Evolutionary conservation across 2,888 invertebrate genomes (phyloP).

Genomic region (Sinelater perroti): DNA sequence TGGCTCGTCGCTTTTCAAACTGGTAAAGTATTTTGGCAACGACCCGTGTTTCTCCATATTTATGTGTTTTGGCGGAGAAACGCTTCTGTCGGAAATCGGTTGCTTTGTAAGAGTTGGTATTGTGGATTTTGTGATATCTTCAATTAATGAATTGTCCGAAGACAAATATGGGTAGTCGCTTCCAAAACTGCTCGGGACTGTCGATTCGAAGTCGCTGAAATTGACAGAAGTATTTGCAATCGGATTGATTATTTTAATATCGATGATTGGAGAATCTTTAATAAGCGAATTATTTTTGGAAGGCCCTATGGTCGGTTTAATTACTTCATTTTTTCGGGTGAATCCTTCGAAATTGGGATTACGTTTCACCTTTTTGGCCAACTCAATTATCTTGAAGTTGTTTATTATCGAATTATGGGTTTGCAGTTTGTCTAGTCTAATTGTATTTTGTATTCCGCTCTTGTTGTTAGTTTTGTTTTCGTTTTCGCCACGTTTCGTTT

Average conservation of each 20-base stretch:
- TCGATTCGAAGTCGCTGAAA: too few relatives aligned
- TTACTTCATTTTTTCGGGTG: too few relatives aligned
- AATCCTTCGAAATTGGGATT: slow-evolving; percentile 26
- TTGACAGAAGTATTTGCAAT: too few relatives aligned
- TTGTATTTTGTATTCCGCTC: background rate
- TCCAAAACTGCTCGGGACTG: too few relatives aligned
- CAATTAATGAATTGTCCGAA: too few relatives aligned
- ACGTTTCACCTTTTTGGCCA: slow-evolving; percentile 23
- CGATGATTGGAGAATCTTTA: too few relatives aligned
- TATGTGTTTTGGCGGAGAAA: slow-evolving; percentile 47
- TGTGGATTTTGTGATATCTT: slow-evolving; percentile 17
- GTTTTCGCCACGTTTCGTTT: slow-evolving; percentile 9
- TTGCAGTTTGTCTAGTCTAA: slow-evolving; percentile 3
- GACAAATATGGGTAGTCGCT: too few relatives aligned
- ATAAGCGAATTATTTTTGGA: too few relatives aligned
- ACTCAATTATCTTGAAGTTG: background rate
- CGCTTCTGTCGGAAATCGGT: slow-evolving; percentile 40
- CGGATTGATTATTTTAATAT: too few relatives aligned
- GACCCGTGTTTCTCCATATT: slow-evolving; percentile 50
- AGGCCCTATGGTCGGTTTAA: too few relatives aligned
- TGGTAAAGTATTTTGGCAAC: slow-evolving; percentile 42
- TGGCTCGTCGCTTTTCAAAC: slow-evolving; percentile 36
- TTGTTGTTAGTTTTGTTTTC: slow-evolving; percentile 1
- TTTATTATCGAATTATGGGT: background rate
- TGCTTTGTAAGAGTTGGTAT: slow-evolving; percentile 32